Percentiles rank a stretch among this genome's conserved stretches.
Evolutionary conservation across 1,140 invertebrate genomes (phyloP).

Genomic region (Calycopis cecrops): DNA sequence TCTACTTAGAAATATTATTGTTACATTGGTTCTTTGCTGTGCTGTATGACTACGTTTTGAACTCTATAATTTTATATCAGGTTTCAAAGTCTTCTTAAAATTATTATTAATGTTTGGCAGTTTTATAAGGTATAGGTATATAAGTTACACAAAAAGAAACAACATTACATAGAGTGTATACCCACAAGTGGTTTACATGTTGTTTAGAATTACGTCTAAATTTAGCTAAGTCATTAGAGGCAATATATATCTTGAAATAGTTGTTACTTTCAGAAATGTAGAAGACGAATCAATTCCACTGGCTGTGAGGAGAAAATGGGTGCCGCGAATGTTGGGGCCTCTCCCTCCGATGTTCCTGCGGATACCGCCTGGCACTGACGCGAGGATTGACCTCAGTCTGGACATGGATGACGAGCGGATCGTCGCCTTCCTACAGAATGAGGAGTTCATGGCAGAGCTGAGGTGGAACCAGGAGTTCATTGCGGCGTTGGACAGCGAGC

Average conservation of each 20-base stretch:
- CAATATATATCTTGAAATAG: constrained; percentile 2
- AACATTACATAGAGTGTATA: too few species aligned
- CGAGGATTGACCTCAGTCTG: constrained; percentile 57
- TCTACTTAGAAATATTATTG: too few species aligned
- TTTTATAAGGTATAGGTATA: too few species aligned
- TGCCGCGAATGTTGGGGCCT: constrained; percentile 87
- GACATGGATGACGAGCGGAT: constrained; percentile 85
- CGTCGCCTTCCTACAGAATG: constrained; percentile 92
- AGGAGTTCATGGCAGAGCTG: constrained; percentile 93
- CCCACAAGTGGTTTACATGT: too few species aligned
- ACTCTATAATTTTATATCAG: too few species aligned
- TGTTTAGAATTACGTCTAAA: too few species aligned
- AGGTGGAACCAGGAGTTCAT: constrained; percentile 93
- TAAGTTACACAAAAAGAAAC: too few species aligned
- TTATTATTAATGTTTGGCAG: too few species aligned
- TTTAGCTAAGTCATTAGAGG: too few species aligned
- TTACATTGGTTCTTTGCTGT: too few species aligned
- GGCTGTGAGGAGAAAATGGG: constrained; percentile 79
- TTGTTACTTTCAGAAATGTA: constrained; percentile 48
- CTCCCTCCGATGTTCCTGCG: constrained; percentile 88
- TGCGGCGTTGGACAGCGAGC: constrained; percentile 87
- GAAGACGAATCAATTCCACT: constrained; percentile 60
- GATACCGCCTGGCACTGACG: constrained; percentile 70
- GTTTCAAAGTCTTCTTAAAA: too few species aligned
- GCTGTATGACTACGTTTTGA: too few species aligned